Percentiles rank a stretch among this genome's conserved stretches.
Conservation (phyloP, 2,888 invertebrate genomes). For the Cheilosia variabilis region DNA sequence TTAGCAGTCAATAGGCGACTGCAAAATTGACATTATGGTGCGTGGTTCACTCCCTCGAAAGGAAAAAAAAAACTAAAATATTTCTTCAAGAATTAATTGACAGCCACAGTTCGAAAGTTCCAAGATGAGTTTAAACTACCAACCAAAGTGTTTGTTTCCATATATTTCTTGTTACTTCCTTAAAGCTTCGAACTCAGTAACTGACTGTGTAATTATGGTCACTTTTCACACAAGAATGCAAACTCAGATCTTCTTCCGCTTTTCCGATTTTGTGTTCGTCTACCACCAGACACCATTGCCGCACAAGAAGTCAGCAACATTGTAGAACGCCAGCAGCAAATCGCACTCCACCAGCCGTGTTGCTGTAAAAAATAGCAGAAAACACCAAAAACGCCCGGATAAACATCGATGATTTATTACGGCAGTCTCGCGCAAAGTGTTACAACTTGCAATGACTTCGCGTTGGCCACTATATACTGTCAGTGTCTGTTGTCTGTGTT, state of each 20-base stretch:
- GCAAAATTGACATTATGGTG: too few species aligned
- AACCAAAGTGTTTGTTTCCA: too few species aligned
- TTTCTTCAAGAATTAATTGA: too few species aligned
- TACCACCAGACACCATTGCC: slow-evolving; percentile 13
- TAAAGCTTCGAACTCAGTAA: too few species aligned
- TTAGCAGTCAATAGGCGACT: too few species aligned
- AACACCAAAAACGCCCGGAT: background rate
- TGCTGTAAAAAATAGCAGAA: background rate
- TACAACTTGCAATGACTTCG: slow-evolving; percentile 36
- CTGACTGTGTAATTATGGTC: too few species aligned
- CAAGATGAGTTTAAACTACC: too few species aligned
- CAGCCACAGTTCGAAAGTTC: too few species aligned
- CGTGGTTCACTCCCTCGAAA: too few species aligned
- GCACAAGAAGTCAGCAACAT: slow-evolving; percentile 2
- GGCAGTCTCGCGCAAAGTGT: slow-evolving; percentile 48
- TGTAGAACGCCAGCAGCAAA: background rate
- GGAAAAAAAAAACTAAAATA: too few species aligned
- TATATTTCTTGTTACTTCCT: too few species aligned
- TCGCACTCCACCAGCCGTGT: background rate
- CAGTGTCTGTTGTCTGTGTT: slow-evolving; percentile 9
- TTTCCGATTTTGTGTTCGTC: slow-evolving; percentile 16
- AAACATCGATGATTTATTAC: slow-evolving; percentile 53
- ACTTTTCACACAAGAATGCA: background rate
- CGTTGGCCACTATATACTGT: background rate
- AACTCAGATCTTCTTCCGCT: slow-evolving; percentile 11